Base-by-base conservation (phyloP, 2,797 vertebrate species). In the Agapornis canus region DNA sequence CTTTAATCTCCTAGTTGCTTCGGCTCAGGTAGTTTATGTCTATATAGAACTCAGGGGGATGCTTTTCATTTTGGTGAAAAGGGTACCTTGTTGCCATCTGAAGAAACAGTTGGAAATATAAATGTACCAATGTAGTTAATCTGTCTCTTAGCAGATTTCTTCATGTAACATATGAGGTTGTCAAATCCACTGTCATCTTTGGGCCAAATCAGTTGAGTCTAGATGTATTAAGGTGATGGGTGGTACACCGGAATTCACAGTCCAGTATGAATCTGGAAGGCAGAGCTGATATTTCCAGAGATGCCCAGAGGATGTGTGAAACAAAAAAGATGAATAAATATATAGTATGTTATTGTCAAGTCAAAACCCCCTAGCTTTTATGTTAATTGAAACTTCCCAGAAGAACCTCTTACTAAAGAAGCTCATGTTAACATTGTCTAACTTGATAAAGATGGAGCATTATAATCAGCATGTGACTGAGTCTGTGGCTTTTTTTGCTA, bases 161-260 rank as follows among this genome's bases (percentile, higher is more conserved):
- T 91, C 87, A 35, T 3, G 25, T 92, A 87, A 94, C 83, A 3
- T 68, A 86, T 27, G 72, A 92, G 72, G 21, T 63, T 97, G 94
- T 96, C 95, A 96, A 88, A 92, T 92, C n/a, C 32, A 45, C 59
- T 94, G 89, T 63, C 81, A 63, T 83, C 80, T 95, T 63, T 81
- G 91, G 94, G 94, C 85, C 77, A 92, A 69, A 80, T 39, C 81
- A 80, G 75, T 48, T 60, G 80, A 84, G 83, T 82, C 89, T 39
- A 52, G 76, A 77, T 37, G 83, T 93, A 39, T 93, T 91, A 78
- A 65, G 64, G 52, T 91, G 92, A 81, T 82, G 61, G 40, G 83
- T 14, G 23, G 20, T 86, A 9, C 45, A 18, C 23, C 40, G 81
- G 52, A 59, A 92, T 92, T 95, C 78, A 54, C 64, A 56, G 51